A percentile compares a stretch with the other conserved stretches of the same genome.
phyloP scores from a whole-genome alignment of 2,113 vertebrate species.

The Poicephalus meyeri region DNA sequence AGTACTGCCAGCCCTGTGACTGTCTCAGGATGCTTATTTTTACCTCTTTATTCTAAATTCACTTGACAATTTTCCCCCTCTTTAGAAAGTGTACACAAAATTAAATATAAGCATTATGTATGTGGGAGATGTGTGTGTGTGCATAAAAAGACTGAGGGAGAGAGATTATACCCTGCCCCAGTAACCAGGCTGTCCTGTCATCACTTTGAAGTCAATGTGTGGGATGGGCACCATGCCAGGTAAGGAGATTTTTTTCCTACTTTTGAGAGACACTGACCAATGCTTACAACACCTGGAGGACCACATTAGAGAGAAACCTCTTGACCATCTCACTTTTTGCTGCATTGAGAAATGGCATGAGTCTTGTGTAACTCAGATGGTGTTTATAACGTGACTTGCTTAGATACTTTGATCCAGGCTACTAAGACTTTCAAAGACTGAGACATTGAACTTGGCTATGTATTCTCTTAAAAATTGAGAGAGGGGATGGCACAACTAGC shows the following conservation, averaged over 20 bases:
- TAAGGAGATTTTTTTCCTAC: not conserved
- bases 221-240: rapidly evolving
- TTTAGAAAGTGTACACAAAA: not conserved
- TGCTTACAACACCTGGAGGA: not conserved
- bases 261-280: not conserved
- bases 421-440: not conserved
- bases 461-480: not conserved
- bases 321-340: not conserved
- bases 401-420: not conserved
- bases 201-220: not conserved
- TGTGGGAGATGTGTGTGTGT: not conserved
- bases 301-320: not conserved
- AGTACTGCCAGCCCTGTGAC: not conserved
- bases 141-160: not conserved
- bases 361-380: not conserved
- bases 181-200: not conserved
- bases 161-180: not conserved
- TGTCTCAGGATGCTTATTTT: not conserved
- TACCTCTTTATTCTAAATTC: not conserved
- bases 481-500: not conserved
- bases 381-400: not conserved
- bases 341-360: not conserved
- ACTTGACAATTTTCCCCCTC: not conserved
- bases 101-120: not conserved
- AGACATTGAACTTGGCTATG: not conserved